Evolutionary conservation across 1,140 invertebrate species (phyloP).

Genomic region (Papilio polytes): DNA sequence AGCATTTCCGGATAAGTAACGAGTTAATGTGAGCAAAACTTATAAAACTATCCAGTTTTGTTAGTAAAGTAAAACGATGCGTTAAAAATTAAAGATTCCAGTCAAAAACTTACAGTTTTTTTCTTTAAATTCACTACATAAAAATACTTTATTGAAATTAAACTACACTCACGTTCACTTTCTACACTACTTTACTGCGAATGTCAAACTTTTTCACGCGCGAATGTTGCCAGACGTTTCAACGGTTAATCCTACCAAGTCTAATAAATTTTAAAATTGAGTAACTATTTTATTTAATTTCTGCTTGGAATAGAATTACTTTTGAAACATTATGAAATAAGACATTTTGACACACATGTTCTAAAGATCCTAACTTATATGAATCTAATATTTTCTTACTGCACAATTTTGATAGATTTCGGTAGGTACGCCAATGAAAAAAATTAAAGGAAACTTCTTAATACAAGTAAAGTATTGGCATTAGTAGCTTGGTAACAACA

Average conservation of each 20-base stretch:
- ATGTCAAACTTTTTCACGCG: slow-evolving; percentile 66
- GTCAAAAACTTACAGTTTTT: slow-evolving; percentile 75
- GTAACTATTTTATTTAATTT: neutral
- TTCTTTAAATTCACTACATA: slow-evolving; percentile 72
- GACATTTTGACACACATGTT: neutral
- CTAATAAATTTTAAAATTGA: neutral
- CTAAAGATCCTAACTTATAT: slow-evolving; percentile 51
- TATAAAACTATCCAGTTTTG: slow-evolving; percentile 35
- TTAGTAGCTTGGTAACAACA: neutral
- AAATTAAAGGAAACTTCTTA: too few relatives aligned
- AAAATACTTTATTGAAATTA: slow-evolving; percentile 64
- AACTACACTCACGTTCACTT: slow-evolving; percentile 79
- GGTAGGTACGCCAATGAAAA: neutral
- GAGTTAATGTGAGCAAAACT: slow-evolving; percentile 44
- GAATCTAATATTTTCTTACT: slow-evolving; percentile 23
- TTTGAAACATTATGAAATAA: neutral
- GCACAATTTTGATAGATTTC: neutral
- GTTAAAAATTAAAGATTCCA: slow-evolving; percentile 59
- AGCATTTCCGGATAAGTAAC: slow-evolving; percentile 68
- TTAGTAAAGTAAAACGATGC: slow-evolving; percentile 41
- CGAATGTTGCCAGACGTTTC: slow-evolving; percentile 59
- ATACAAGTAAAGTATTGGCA: too few relatives aligned
- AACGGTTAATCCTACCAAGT: slow-evolving; percentile 43
- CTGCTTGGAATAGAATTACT: neutral
- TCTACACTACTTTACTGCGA: slow-evolving; percentile 71